phyloP scores from a whole-genome alignment of 1,140 invertebrate species.

The Leguminivora glycinivorella region DNA sequence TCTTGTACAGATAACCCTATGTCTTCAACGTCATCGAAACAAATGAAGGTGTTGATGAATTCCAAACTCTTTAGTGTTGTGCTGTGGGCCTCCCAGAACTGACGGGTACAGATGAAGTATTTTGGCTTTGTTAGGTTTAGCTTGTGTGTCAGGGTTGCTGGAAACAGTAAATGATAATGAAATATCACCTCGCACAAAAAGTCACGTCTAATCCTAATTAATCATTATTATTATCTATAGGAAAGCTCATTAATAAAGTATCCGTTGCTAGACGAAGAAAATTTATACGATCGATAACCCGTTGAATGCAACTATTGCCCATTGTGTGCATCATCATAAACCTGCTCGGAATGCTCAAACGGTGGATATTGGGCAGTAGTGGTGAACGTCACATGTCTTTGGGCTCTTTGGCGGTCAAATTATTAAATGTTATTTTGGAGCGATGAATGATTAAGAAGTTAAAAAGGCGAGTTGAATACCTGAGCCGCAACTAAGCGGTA shows the following conservation, averaged over 20 bases:
- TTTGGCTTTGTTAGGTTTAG: slow-evolving; percentile 3
- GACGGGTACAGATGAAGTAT: background rate
- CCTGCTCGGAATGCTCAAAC: no score
- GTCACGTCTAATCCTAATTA: background rate
- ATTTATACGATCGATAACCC: no score
- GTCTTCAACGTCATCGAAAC: background rate
- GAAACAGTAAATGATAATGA: background rate
- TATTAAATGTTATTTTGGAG: no score
- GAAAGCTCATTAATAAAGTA: no score
- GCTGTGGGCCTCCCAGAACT: background rate
- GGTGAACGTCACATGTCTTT: no score
- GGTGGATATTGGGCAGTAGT: no score
- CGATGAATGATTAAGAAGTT: background rate
- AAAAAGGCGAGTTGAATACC: background rate
- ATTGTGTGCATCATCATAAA: no score
- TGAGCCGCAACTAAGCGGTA: background rate
- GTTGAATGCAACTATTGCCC: no score
- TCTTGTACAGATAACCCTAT: background rate
- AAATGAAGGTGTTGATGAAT: background rate
- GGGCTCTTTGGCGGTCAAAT: no score
- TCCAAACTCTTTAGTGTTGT: background rate
- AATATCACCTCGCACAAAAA: background rate
- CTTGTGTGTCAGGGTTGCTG: background rate
- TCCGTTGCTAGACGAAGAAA: no score
- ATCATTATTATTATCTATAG: no score